Evolutionary conservation across 2,113 vertebrate genomes (phyloP).

Genomic region (Paramisgurnus dabryanus): DNA sequence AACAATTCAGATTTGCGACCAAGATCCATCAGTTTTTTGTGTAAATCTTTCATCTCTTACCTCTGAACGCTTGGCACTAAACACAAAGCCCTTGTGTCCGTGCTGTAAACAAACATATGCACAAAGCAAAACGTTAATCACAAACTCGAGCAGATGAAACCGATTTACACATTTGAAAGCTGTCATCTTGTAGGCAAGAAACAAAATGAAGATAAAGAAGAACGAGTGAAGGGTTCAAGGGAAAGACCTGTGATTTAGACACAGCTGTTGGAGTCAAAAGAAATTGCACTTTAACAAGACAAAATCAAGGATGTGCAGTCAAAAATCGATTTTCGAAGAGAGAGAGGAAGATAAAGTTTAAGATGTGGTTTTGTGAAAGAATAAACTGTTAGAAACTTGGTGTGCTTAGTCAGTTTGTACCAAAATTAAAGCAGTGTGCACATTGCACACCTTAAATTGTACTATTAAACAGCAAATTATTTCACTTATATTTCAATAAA

Average conservation of each 20-base stretch:
- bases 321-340: not conserved
- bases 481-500: too few species aligned
- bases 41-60: not conserved
- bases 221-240: not conserved
- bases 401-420: too few species aligned
- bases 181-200: not conserved
- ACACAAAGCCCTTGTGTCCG: not conserved
- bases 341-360: not conserved
- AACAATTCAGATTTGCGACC: not conserved
- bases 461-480: too few species aligned
- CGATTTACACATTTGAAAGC: not conserved
- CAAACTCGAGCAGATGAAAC: not conserved
- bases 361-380: too few species aligned
- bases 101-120: not conserved
- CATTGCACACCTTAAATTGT: too few species aligned
- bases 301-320: not conserved
- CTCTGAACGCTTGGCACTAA: not conserved
- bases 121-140: not conserved
- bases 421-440: too few species aligned
- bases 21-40: not conserved
- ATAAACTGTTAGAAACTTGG: not conserved
- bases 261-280: not conserved
- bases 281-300: not conserved
- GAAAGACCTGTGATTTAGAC: conserved; percentile 15
- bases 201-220: not conserved